Base-by-base conservation (phyloP, 2,888 invertebrate genomes). In the Cabera pusaria region DNA sequence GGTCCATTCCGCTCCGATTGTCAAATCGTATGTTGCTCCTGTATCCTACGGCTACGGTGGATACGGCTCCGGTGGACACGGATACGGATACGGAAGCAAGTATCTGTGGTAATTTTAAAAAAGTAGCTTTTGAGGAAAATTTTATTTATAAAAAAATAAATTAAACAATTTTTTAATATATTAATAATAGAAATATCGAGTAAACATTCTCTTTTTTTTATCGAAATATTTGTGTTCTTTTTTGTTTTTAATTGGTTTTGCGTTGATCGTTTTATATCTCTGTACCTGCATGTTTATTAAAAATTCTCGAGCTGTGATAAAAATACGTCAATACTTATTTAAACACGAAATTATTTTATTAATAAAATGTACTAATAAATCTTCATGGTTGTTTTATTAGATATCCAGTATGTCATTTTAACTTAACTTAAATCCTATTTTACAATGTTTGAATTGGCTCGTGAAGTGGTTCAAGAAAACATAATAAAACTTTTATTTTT, bases 71-170 rank as follows among this genome's bases (percentile, higher is more conserved):
- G 49, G 49, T 6, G 47, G 47, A 8, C 42, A 52, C 31, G 49
- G 49, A 10, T 31, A 39, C 7, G 55, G 55, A 3, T 55, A 56
- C 26, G 64, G 59, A 11, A 54, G 58, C 31, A 75, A 72, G 51
- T 67, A 74, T 44, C 43, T 59, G 21, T 75, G 73, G 73, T 75
- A 57, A 50, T 34, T n/a, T n/a, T 7, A n/a, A 9, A n/a, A 22
- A 28, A 12, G 8, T 16, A 1, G 3, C n/a, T 6, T 12, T 12
- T 9, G 10, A 19, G 18, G 12, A 33, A 19, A 19, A 4, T 14
- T 14, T 14, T 14, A 14, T 14, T 14, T 14, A 14, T 4, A n/a
- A n/a, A n/a, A n/a, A n/a, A n/a, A n/a, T n/a, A n/a, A n/a, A n/a
- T n/a, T n/a, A n/a, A n/a, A n/a, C n/a, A n/a, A n/a, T n/a, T n/a